Percentiles rank a stretch among this genome's conserved stretches.
phyloP scores from a whole-genome alignment of 2,113 vertebrate species.

The Orientallactaga bullata region DNA sequence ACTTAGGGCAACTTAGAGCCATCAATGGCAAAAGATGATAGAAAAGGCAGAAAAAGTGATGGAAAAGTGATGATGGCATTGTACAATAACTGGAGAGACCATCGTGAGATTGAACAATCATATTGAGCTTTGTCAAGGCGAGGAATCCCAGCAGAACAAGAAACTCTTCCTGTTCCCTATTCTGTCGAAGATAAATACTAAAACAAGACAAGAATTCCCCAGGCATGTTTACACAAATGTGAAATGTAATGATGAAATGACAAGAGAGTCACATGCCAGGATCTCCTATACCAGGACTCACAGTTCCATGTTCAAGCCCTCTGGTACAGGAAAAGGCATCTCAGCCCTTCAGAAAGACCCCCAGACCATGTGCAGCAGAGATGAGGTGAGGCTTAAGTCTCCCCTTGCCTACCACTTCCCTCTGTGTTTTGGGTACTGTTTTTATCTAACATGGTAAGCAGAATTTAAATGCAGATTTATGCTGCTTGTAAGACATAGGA shows the following conservation, averaged over 20 bases:
- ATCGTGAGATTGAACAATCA: background rate
- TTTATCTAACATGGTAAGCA: conserved; percentile 4
- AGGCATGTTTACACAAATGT: background rate
- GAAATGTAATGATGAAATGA: background rate
- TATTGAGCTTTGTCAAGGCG: background rate
- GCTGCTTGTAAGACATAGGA: background rate
- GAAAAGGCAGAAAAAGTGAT: background rate
- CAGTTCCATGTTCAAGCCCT: background rate
- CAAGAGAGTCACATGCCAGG: background rate
- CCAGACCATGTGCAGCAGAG: background rate
- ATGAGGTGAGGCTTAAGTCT: background rate
- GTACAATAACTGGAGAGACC: background rate
- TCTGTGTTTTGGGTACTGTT: background rate
- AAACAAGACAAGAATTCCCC: background rate
- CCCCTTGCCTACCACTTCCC: background rate
- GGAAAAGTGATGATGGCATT: background rate
- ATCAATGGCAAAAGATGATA: background rate
- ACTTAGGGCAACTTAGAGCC: background rate
- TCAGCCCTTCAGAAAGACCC: background rate
- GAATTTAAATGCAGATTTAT: conserved; percentile 1
- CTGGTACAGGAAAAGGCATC: background rate
- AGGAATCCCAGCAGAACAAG: background rate
- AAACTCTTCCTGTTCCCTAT: background rate
- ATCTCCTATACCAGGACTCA: background rate
- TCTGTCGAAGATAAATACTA: background rate